phyloP scores from a whole-genome alignment of 2,888 invertebrate species.

The Cabera pusaria region DNA sequence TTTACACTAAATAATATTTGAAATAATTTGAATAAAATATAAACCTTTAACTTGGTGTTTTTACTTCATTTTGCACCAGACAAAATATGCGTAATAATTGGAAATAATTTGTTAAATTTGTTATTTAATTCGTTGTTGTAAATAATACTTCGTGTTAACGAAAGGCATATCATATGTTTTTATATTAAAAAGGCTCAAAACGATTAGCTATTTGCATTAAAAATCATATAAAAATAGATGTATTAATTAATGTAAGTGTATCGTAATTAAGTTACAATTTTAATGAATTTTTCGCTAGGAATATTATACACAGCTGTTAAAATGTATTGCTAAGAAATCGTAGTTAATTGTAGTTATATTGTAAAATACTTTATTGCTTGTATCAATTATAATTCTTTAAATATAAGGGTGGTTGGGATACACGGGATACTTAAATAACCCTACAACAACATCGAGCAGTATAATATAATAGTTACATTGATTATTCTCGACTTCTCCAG shows the following conservation, averaged over 20 bases:
- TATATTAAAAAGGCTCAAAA: constrained; percentile 58
- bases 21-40: too few species aligned
- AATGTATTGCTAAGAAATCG: constrained; percentile 28
- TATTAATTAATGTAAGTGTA: constrained; percentile 22
- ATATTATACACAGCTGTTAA: constrained; percentile 27
- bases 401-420: too few species aligned
- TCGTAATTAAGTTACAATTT: constrained; percentile 32
- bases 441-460: too few species aligned
- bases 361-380: constrained; percentile 30
- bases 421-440: too few species aligned
- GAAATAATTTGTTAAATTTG: constrained; percentile 44
- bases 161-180: constrained; percentile 65
- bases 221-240: constrained; percentile 41
- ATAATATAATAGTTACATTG: too few species aligned
- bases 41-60: neutral
- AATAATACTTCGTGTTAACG: constrained; percentile 45
- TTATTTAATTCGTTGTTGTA: constrained; percentile 55
- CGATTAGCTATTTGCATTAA: constrained; percentile 50
- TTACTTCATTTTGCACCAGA: constrained; percentile 4
- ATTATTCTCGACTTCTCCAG: too few species aligned
- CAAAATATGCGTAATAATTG: constrained; percentile 1
- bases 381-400: constrained; percentile 29
- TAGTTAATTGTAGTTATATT: constrained; percentile 25
- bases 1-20: too few species aligned
- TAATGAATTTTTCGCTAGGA: constrained; percentile 26